A percentile compares a stretch with the other conserved stretches of the same genome.
phyloP scores from a whole-genome alignment of 1,140 invertebrate species.

The Melipona quadrifasciata region DNA sequence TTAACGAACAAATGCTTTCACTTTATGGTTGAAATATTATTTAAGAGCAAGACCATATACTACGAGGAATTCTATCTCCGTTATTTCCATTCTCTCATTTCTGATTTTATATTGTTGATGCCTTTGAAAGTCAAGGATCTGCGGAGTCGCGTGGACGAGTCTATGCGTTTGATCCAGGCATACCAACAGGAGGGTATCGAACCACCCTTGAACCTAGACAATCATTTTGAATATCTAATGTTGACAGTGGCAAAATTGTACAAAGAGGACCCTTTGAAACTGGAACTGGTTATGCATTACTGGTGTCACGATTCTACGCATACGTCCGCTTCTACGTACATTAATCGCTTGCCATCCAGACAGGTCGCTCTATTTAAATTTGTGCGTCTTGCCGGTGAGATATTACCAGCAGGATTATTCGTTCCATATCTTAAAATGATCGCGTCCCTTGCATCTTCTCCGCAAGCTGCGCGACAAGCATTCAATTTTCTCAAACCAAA shows the following conservation, averaged over 20 bases:
- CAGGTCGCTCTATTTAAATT: conserved; percentile 95
- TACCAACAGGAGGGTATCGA: conserved; percentile 92
- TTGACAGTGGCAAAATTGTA: conserved; percentile 91
- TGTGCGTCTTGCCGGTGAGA: conserved; percentile 92
- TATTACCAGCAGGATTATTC: conserved; percentile 92
- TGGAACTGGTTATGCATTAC: conserved; percentile 90
- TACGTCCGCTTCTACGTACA: conserved; percentile 72
- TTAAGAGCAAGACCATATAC: conserved; percentile 87
- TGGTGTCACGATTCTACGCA: conserved; percentile 85
- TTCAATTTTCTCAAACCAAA: conserved; percentile 93
- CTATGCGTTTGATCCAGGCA: conserved; percentile 90
- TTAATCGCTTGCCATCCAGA: conserved; percentile 80
- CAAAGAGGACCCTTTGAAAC: conserved; percentile 86
- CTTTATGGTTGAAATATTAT: conserved; percentile 87
- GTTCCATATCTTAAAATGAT: conserved; percentile 94
- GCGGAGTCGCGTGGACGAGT: conserved; percentile 93
- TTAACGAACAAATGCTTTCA: conserved; percentile 91
- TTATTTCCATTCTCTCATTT: conserved; percentile 92
- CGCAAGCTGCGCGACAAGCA: conserved; percentile 88
- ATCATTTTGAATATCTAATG: conserved; percentile 93
- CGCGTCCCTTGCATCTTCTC: conserved; percentile 89
- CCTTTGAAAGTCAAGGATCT: conserved; percentile 94
- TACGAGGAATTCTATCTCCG: conserved; percentile 92
- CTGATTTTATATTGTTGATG: conserved; percentile 96
- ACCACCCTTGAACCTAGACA: conserved; percentile 87